These are phyloP conservation scores for Lichenostomus cassidix DNA, from an alignment of 2,113 vertebrate species.

Conservation along the genomic window DNA sequence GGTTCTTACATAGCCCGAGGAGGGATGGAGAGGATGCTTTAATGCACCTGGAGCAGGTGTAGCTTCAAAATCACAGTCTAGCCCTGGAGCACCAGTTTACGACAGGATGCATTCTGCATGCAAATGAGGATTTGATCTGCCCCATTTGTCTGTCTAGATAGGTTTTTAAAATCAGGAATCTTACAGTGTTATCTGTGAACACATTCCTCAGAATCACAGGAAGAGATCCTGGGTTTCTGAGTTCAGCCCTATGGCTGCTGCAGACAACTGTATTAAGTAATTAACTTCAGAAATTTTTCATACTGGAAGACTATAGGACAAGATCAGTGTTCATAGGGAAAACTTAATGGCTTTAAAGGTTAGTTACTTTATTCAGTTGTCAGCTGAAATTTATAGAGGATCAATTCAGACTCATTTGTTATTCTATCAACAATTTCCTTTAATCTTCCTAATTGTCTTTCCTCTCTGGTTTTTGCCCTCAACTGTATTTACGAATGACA, in stretches of 20 bases:
- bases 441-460: not conserved
- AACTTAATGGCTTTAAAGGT: not conserved
- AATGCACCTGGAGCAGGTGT: not conserved
- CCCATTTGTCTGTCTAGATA: not conserved
- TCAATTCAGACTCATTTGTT: not conserved
- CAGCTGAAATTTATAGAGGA: not conserved
- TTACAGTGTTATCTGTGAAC: not conserved
- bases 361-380: not conserved
- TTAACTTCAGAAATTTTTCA: not conserved
- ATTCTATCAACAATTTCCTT: not conserved
- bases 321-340: not conserved
- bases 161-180: not conserved
- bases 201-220: not conserved
- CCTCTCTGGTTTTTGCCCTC: not conserved
- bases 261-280: not conserved
- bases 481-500: not conserved
- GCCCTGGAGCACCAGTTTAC: not conserved
- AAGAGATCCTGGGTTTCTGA: not conserved
- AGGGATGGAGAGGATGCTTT: not conserved
- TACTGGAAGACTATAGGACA: not conserved
- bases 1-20: not conserved
- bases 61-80: not conserved
- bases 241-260: not conserved
- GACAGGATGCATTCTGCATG: not conserved
- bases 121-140: not conserved